Base-by-base conservation (phyloP, 1,140 invertebrate species). In the Drosophila dunni region DNA sequence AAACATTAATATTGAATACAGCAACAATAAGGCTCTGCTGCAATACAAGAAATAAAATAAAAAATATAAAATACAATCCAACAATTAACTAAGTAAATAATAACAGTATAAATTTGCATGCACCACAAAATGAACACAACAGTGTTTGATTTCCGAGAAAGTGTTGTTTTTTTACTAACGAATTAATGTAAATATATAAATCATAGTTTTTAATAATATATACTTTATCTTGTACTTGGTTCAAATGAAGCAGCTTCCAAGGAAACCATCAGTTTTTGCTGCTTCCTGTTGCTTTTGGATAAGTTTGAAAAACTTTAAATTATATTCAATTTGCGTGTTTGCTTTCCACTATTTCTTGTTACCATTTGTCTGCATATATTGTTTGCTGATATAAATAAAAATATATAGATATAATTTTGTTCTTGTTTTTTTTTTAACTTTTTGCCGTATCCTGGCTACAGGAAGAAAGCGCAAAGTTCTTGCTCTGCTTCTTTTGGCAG, bases 61-160 rank as follows among this genome's bases (percentile, higher is more conserved):
- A 68, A 20, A 20, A 40, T 9, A 9, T 11, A 53, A 58, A 58
- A 67, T 45, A 36, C 44, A 54, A 50, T 56, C 40, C 58, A 15
- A 48, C 40, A 73, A 73, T 73, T 68, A 73, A 68, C 20, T 40
- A 61, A 73, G 42, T 68, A 73, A 68, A 68, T 54, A 68, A 61
- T 20, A 29, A 60, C 10, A 9, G 34, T 54, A 53, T 36, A 1
- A n/a, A 45, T 24, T 42, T 40, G 51, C 13, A 51, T 50, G 10
- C 15, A 9, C 15, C 48, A n/a, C 38, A 68, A 53, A 69, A 69
- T 61, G 51, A 40, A 46, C 36, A 20, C 24, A 24, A 15, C 44
- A 29, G 24, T 58, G n/a, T 44, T 29, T 44, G 38, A 20, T 24
- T 56, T 56, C 34, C 9, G 11, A 53, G 33, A 51, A 13, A 34